A percentile compares a stretch with the other conserved stretches of the same genome.
phyloP scores from a whole-genome alignment of 2,888 invertebrate genomes.

The Fragum fragum region DNA sequence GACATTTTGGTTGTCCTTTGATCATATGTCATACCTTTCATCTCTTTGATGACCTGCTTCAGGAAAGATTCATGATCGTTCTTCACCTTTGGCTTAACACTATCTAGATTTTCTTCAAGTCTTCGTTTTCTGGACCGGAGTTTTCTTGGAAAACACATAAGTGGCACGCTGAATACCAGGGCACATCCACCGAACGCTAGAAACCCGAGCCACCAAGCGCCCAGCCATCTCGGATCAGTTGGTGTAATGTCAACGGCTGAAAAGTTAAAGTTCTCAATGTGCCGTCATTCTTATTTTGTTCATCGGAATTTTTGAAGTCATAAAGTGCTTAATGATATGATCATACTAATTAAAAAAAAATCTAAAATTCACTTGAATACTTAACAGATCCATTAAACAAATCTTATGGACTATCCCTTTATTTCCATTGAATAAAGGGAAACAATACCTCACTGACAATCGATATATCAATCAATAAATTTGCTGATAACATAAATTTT shows the following conservation, averaged over 20 bases:
- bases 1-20: too few species aligned
- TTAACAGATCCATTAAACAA: too few species aligned
- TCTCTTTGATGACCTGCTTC: neutral
- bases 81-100: neutral
- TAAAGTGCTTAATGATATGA: too few species aligned
- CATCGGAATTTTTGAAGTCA: too few species aligned
- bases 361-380: too few species aligned
- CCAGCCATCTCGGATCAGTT: conserved; percentile 74
- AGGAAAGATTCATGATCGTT: neutral
- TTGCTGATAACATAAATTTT: too few species aligned
- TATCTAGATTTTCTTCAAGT: conserved; percentile 3
- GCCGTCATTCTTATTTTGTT: too few species aligned
- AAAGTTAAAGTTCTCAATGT: neutral
- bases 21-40: conserved; percentile 15
- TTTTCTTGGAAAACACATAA: conserved; percentile 71
- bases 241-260: conserved; percentile 69
- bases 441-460: too few species aligned
- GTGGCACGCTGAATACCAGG: conserved; percentile 61
- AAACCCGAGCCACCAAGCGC: conserved; percentile 80
- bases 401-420: too few species aligned
- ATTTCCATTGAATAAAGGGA: too few species aligned
- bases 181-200: conserved; percentile 68
- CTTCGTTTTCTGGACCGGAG: conserved; percentile 31
- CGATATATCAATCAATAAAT: too few species aligned
- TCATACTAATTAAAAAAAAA: too few species aligned